phyloP scores from a whole-genome alignment of 2,113 vertebrate species.

The Columba livia region DNA sequence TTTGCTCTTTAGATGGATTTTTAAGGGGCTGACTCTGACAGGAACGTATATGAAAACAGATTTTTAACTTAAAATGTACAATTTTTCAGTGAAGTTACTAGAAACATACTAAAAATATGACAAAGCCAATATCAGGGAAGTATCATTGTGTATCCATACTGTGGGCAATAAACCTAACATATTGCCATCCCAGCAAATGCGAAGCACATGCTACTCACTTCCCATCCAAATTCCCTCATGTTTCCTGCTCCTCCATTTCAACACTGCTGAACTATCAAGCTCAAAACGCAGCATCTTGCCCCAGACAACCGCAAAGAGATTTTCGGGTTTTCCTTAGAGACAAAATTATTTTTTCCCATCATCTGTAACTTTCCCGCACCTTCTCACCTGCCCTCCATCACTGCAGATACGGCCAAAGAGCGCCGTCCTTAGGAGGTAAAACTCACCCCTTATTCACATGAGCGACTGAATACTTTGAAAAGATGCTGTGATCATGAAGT shows the following conservation, averaged over 20 bases:
- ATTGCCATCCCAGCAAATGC: not conserved
- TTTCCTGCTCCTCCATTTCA: not conserved
- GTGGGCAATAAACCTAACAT: not conserved
- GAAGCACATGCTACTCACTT: not conserved
- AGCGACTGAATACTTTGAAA: not conserved
- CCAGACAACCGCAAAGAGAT: not conserved
- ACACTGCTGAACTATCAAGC: not conserved
- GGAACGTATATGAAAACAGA: not conserved
- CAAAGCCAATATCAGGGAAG: not conserved
- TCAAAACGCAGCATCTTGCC: not conserved
- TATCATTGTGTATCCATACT: not conserved
- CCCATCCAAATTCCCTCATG: not conserved
- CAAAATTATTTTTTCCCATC: not conserved
- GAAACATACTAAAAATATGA: not conserved
- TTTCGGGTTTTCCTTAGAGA: not conserved
- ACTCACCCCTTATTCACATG: not conserved
- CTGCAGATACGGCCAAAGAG: not conserved
- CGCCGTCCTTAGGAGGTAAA: not conserved
- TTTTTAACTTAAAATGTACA: not conserved
- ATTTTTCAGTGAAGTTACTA: not conserved
- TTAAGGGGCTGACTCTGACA: not conserved
- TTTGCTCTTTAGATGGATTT: conserved; percentile 37
- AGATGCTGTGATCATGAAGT: not conserved
- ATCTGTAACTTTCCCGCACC: not conserved
- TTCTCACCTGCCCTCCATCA: not conserved